Evolutionary conservation across 2,888 invertebrate species (phyloP).

Genomic region (Seladonia tumulorum): DNA sequence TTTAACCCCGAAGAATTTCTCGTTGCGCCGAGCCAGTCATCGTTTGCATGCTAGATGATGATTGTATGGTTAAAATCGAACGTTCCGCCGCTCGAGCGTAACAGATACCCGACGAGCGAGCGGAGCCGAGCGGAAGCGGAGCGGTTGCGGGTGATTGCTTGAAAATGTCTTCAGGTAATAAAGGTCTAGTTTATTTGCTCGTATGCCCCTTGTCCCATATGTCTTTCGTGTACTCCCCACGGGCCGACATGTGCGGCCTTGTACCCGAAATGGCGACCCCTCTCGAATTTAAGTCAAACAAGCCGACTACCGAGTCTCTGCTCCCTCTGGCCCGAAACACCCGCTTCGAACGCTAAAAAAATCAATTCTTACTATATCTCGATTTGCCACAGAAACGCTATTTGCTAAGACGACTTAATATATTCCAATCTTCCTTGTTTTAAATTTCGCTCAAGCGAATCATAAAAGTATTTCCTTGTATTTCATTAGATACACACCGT

Average conservation of each 20-base stretch:
- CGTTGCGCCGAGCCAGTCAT: not conserved
- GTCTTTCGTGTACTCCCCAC: slow-evolving; percentile 26
- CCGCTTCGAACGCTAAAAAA: not conserved
- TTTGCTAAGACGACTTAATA: not conserved
- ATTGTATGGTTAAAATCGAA: slow-evolving; percentile 11
- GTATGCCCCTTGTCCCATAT: slow-evolving; percentile 42
- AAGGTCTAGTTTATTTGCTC: slow-evolving; percentile 66
- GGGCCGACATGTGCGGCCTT: slow-evolving; percentile 48
- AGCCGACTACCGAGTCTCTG: slow-evolving; percentile 15
- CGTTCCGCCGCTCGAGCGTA: not conserved
- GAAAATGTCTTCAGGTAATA: slow-evolving; percentile 35
- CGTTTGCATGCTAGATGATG: slow-evolving; percentile 2
- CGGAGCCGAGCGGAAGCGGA: slow-evolving; percentile 7
- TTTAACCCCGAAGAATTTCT: slow-evolving; percentile 22
- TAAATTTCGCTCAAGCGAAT: not conserved
- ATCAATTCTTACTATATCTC: not conserved
- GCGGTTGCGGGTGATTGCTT: not conserved
- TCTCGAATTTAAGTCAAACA: slow-evolving; percentile 36
- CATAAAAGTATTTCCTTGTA: not conserved
- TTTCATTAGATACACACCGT: not conserved
- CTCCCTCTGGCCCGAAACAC: slow-evolving; percentile 11
- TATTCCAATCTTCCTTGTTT: not conserved
- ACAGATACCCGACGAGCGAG: not conserved
- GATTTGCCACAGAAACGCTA: not conserved
- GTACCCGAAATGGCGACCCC: slow-evolving; percentile 57